Evolutionary conservation across 53 echinoderm and acorn worm genomes (phyloP), one percentile per base, ranked within the genome.

Genomic region (Mesocentrotus franciscanus): DNA sequence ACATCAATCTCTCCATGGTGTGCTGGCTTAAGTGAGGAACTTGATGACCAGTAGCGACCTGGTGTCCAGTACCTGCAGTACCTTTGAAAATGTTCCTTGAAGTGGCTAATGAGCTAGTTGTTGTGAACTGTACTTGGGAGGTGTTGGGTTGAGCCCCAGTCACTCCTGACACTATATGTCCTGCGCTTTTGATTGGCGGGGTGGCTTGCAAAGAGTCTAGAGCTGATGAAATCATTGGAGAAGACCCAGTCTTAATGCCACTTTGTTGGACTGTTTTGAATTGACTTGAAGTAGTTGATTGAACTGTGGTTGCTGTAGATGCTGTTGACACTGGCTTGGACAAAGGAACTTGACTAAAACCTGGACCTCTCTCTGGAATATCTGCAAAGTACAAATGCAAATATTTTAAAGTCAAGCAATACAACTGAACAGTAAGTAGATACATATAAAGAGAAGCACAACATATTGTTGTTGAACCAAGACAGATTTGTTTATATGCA

Each of bases 11-110:
- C 0, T 93, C 93, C 61, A 93, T 33, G 61, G 93, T 93, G 93
- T 93, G 93, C 66, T 93, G 93, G 61, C 93, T 93, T 49, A 93
- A 78, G n/a, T 93, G 83, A 61, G 93, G 78, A 55, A 34, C 91
- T 66, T 36, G 70, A 66, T 71, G 74, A 75, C 74, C 42, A 81
- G 17, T 0, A 49, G 26, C n/a, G 64, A 29, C 74, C 76, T 49
- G 56, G 32, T 36, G 70, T 17, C 32, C 68, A 8, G 36, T 34
- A 35, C 68, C 91, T 66, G 20, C 26, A 24, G 70, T 39, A 18
- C 34, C 24, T 26, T n/a, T 87, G 18, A 17, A 27, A 29, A 27
- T 20, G 2, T 87, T 55, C 7, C 85, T 56, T 24, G 56, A 56
- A 55, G 17, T 56, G 55, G 10, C 56, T 22, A 56, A 30, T 75